Evolutionary conservation across 1,140 invertebrate species (phyloP).

Genomic region (Steinernema feltiae): DNA sequence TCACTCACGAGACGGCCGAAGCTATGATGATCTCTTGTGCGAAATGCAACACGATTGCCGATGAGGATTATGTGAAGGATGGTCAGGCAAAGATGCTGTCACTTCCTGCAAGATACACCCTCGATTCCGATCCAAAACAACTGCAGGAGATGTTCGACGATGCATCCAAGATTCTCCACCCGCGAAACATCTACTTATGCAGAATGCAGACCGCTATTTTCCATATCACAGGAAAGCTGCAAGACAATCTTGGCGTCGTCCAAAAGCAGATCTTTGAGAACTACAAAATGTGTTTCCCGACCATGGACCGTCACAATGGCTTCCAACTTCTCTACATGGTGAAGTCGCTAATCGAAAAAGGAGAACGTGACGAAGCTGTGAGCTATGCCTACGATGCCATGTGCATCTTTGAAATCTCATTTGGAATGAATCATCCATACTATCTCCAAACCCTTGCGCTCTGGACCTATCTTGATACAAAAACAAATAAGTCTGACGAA

Average conservation of each 20-base stretch:
- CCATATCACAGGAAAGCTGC: slow-evolving; percentile 33
- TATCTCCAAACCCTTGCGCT: slow-evolving; percentile 40
- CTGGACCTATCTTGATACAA: slow-evolving; percentile 41
- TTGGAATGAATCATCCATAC: slow-evolving; percentile 41
- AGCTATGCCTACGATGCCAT: slow-evolving; percentile 41
- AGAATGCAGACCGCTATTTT: slow-evolving; percentile 35
- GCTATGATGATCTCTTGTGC: slow-evolving; percentile 31
- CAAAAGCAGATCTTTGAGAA: slow-evolving; percentile 42
- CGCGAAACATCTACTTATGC: slow-evolving; percentile 38
- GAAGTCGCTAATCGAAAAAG: slow-evolving; percentile 38
- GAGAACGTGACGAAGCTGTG: slow-evolving; percentile 34
- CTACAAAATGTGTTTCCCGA: slow-evolving; percentile 40
- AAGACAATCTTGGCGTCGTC: slow-evolving; percentile 27
- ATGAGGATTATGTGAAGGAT: slow-evolving; percentile 25
- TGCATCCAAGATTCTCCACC: slow-evolving; percentile 32
- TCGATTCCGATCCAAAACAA: slow-evolving; percentile 29
- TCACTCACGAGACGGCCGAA: slow-evolving; percentile 37
- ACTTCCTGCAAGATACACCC: slow-evolving; percentile 31
- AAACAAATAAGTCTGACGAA: slow-evolving; percentile 31
- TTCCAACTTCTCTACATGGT: slow-evolving; percentile 40
- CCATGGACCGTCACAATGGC: slow-evolving; percentile 38
- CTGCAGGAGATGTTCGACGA: slow-evolving; percentile 24
- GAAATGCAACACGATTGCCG: slow-evolving; percentile 31
- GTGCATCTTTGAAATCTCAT: slow-evolving; percentile 43
- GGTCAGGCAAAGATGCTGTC: slow-evolving; percentile 36